phyloP scores from a whole-genome alignment of 2,113 vertebrate species.

The Platysternon megacephalum region DNA sequence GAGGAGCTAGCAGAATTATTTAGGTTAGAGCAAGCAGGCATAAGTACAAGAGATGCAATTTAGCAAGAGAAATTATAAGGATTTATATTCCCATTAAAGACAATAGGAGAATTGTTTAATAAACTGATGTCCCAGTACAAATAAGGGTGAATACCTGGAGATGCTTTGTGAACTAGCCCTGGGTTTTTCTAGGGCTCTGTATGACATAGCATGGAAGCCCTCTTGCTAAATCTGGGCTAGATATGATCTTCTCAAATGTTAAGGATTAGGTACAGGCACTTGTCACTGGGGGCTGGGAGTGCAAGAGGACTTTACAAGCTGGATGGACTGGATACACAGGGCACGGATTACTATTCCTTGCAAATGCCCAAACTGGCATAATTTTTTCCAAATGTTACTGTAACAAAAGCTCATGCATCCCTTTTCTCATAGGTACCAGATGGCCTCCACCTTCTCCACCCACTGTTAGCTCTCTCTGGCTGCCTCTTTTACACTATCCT shows the following conservation, averaged over 20 bases:
- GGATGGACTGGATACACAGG: neutral
- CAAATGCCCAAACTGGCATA: neutral
- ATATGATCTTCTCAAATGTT: accelerated
- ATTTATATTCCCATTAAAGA: neutral
- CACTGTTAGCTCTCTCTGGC: neutral
- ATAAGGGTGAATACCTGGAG: neutral
- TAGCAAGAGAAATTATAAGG: neutral
- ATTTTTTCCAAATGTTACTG: neutral
- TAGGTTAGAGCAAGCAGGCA: neutral
- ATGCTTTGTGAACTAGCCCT: neutral
- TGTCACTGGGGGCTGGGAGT: neutral
- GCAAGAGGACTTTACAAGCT: neutral
- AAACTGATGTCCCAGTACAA: neutral
- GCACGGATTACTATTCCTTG: neutral
- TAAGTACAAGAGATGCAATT: neutral
- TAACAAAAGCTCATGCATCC: neutral
- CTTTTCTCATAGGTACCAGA: neutral
- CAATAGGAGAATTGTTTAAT: neutral
- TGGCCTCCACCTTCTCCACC: neutral
- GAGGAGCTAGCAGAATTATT: neutral
- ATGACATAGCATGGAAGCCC: neutral
- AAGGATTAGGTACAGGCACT: neutral
- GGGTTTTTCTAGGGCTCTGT: neutral
- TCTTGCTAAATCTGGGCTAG: neutral
- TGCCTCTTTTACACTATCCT: neutral